phyloP scores from a whole-genome alignment of 2,888 invertebrate species.

The Anthophora plumipes region DNA sequence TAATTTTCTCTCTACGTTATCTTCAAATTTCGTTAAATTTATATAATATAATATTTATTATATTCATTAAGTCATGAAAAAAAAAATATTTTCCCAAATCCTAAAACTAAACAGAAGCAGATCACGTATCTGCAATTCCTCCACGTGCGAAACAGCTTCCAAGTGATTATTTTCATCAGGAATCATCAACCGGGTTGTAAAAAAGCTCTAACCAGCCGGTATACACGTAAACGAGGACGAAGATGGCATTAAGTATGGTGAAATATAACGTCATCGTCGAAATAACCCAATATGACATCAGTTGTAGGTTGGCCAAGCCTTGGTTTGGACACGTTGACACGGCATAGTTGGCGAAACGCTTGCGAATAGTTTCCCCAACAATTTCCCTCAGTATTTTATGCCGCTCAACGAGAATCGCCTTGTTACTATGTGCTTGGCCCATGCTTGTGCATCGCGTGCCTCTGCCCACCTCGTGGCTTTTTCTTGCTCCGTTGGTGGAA shows the following conservation, averaged over 20 bases:
- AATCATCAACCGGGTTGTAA: not conserved
- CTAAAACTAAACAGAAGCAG: too few species aligned
- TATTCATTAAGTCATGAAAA: too few species aligned
- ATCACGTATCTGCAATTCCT: too few species aligned
- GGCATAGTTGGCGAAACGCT: constrained; percentile 78
- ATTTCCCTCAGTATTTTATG: constrained; percentile 76
- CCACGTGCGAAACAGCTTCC: not conserved
- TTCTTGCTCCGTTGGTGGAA: not conserved
- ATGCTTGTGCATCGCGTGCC: constrained; percentile 38
- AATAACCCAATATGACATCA: constrained; percentile 50
- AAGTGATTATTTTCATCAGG: not conserved
- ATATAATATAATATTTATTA: too few species aligned
- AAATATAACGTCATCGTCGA: constrained; percentile 34
- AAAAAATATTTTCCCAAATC: too few species aligned
- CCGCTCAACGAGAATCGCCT: constrained; percentile 45
- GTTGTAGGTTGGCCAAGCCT: not conserved
- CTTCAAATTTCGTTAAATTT: too few species aligned
- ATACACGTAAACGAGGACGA: constrained; percentile 1
- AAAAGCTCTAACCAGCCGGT: not conserved
- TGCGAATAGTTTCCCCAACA: constrained; percentile 78
- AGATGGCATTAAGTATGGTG: constrained; percentile 34
- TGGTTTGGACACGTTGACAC: constrained; percentile 55
- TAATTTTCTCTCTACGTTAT: too few species aligned
- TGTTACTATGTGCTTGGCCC: constrained; percentile 31
- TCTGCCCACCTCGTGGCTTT: constrained; percentile 34